These are phyloP conservation scores for Ctenopoma multispine DNA, from an alignment of 2,797 vertebrate genomes.

Conservation along the genomic window DNA sequence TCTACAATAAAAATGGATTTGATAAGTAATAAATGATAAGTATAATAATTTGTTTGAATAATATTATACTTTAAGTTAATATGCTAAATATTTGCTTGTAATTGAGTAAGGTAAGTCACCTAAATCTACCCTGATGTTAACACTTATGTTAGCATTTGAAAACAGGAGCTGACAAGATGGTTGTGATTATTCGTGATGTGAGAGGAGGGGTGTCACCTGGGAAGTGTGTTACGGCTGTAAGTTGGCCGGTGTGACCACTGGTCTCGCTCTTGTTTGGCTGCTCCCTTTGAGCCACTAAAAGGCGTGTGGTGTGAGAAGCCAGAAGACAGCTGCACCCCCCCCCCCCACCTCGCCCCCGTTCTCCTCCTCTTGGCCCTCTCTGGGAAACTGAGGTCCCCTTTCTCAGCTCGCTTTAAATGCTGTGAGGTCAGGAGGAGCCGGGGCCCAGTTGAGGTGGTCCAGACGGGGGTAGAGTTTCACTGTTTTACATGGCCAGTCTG, in stretches of 20 bases:
- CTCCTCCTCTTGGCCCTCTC: conserved; percentile 56
- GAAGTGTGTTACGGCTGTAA: conserved; percentile 71
- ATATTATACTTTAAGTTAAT: background rate
- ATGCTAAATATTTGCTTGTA: background rate
- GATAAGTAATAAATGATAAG: no score
- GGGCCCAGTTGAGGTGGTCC: conserved; percentile 78
- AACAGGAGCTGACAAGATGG: conserved; percentile 63
- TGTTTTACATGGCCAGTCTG: conserved; percentile 65
- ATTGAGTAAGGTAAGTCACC: background rate
- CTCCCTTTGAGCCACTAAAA: conserved; percentile 82
- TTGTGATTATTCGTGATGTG: conserved; percentile 71
- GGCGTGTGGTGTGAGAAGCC: conserved; percentile 73
- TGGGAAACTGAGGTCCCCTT: conserved; percentile 72
- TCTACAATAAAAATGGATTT: background rate
- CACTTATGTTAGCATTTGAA: conserved; percentile 29
- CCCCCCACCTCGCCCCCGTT: background rate
- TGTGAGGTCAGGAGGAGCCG: conserved; percentile 75
- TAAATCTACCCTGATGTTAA: background rate
- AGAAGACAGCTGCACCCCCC: conserved; percentile 81
- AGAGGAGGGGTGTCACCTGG: conserved; percentile 75
- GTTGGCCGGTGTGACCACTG: conserved; percentile 76
- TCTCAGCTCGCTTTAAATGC: conserved; percentile 69
- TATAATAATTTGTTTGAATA: no score
- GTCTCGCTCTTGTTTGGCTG: conserved; percentile 66
- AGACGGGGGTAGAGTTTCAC: conserved; percentile 76